Conservation (phyloP, 2,797 vertebrate genomes). For the Centroberyx gerrardi region DNA sequence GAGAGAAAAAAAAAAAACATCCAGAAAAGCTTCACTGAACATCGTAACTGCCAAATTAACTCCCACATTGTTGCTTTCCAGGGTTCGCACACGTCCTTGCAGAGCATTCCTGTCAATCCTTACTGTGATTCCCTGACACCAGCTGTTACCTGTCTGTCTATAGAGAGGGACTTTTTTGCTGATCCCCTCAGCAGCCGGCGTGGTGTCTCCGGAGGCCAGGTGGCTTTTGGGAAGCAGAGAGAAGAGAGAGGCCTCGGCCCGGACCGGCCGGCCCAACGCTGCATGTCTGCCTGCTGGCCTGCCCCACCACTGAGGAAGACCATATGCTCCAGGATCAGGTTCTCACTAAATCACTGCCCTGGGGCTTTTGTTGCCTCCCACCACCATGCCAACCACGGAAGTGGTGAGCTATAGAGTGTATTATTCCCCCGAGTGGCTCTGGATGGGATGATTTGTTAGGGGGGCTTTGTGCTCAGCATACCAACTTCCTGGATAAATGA, state of each 20-base stretch:
- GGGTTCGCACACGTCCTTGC: background rate
- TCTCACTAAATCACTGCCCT: constrained; percentile 65
- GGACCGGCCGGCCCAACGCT: constrained; percentile 29
- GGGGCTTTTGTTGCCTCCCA: constrained; percentile 55
- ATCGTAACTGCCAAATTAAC: background rate
- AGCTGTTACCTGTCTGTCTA: constrained; percentile 45
- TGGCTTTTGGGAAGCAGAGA: constrained; percentile 19
- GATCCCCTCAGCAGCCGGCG: background rate
- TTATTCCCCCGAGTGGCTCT: constrained; percentile 63
- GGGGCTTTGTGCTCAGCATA: constrained; percentile 55
- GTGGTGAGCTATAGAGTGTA: constrained; percentile 38
- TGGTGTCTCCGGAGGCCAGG: constrained; percentile 7
- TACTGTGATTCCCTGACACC: constrained; percentile 9
- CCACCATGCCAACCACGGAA: constrained; percentile 53
- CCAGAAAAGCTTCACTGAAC: background rate
- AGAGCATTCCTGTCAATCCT: background rate
- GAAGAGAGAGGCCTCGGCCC: background rate
- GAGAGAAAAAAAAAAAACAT: background rate
- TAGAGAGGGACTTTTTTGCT: background rate
- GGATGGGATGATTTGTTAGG: constrained; percentile 51
- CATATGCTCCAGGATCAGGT: constrained; percentile 71
- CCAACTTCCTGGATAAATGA: constrained; percentile 58
- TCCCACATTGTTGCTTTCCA: background rate
- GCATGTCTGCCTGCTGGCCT: constrained; percentile 31
- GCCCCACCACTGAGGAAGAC: constrained; percentile 34